phyloP scores from a whole-genome alignment of 2,888 invertebrate species.

The Hecatera dysodea region DNA sequence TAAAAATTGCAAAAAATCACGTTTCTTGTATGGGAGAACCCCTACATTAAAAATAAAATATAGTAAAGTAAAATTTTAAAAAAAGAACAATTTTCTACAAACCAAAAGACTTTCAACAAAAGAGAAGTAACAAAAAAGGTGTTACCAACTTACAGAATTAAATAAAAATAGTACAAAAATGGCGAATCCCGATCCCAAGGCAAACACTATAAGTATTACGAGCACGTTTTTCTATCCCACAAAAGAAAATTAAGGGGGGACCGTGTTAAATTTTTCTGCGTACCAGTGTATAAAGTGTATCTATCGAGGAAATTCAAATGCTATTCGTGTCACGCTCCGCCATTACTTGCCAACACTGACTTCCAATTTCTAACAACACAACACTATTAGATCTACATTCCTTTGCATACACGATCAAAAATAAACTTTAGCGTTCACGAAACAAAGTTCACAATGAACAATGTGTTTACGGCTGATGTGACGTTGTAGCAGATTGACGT shows the following conservation, averaged over 20 bases:
- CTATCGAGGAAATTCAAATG: slow-evolving; percentile 84
- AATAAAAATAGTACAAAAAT: slow-evolving; percentile 58
- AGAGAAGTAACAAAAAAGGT: slow-evolving; percentile 18
- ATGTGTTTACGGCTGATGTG: slow-evolving; percentile 41
- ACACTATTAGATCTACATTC: slow-evolving; percentile 72
- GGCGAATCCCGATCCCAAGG: slow-evolving; percentile 45
- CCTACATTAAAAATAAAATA: not conserved
- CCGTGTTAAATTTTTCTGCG: slow-evolving; percentile 79
- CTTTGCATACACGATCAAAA: slow-evolving; percentile 53
- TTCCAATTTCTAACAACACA: slow-evolving; percentile 86
- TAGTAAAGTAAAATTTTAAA: not conserved
- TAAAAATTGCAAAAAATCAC: too few relatives aligned
- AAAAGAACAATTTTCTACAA: not conserved
- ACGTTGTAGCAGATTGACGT: slow-evolving; percentile 54
- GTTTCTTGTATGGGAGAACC: too few relatives aligned
- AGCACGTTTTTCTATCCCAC: slow-evolving; percentile 79
- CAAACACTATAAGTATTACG: slow-evolving; percentile 74
- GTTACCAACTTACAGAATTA: slow-evolving; percentile 54
- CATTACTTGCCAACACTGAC: slow-evolving; percentile 90
- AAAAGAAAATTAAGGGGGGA: slow-evolving; percentile 83
- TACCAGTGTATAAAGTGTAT: slow-evolving; percentile 75
- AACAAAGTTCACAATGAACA: slow-evolving; percentile 59
- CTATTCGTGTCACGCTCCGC: slow-evolving; percentile 88
- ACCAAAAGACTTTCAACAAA: not conserved
- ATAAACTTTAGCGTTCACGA: slow-evolving; percentile 31